A percentile compares a stretch with the other conserved stretches of the same genome.
phyloP scores from a whole-genome alignment of 1,140 invertebrate species.

The Diploscapter pachys region DNA sequence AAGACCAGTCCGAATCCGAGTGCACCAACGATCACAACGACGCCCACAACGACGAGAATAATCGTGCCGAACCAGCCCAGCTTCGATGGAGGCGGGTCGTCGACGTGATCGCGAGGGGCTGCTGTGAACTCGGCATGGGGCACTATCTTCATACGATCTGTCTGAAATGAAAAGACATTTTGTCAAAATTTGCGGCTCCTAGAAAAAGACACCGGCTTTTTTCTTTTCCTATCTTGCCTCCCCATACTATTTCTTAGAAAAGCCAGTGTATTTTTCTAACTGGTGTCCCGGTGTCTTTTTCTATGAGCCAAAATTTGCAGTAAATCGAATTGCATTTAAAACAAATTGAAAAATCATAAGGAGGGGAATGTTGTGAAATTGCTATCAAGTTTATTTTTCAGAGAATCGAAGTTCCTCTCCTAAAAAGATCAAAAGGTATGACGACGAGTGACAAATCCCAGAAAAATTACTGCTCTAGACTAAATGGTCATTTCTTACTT shows the following conservation, averaged over 20 bases:
- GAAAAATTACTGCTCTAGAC: no score
- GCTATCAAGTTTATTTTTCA: no score
- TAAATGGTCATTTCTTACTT: not conserved
- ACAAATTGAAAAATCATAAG: no score
- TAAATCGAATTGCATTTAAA: no score
- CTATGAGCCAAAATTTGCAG: not conserved
- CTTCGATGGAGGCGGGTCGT: conserved; percentile 51
- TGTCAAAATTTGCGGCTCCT: not conserved
- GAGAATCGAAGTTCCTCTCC: no score
- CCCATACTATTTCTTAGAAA: no score
- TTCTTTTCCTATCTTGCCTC: no score
- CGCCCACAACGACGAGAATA: conserved; percentile 48
- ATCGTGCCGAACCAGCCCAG: conserved; percentile 53
- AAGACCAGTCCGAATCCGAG: conserved; percentile 50
- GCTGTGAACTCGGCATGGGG: conserved; percentile 51
- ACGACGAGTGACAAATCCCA: no score
- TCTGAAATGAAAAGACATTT: conserved; percentile 16
- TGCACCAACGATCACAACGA: conserved; percentile 50
- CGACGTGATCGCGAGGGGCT: conserved; percentile 54
- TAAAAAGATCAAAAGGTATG: not conserved
- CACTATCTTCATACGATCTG: conserved; percentile 42
- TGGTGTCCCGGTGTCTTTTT: no score
- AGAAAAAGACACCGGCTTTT: no score
- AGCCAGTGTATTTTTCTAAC: no score
- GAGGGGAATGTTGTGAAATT: no score